These are phyloP conservation scores for Linurgus olivaceus DNA, from an alignment of 2,797 vertebrate species.

Conservation along the genomic window DNA sequence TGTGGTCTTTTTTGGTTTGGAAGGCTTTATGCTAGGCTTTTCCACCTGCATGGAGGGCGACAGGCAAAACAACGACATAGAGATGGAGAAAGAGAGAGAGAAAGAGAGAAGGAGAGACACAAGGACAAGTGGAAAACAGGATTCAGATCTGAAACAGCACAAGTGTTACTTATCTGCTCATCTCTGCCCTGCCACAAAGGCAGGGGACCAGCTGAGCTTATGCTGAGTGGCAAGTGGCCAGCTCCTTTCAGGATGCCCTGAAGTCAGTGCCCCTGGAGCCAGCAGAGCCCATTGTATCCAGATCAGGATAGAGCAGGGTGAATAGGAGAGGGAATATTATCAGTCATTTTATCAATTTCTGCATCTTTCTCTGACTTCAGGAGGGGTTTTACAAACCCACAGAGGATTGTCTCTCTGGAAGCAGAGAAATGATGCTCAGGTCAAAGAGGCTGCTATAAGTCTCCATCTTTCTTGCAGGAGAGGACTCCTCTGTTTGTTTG, in stretches of 20 bases:
- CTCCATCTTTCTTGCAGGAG: not conserved
- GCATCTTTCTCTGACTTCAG: not conserved
- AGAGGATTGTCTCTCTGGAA: not conserved
- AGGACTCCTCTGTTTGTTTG: not conserved
- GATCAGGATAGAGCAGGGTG: not conserved
- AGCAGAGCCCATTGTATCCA: not conserved
- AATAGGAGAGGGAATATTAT: not conserved
- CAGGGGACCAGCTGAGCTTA: not conserved
- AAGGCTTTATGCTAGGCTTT: constrained; percentile 84
- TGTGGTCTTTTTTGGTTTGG: constrained; percentile 92
- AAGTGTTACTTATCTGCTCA: not conserved
- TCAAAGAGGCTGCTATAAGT: not conserved
- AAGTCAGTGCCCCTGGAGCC: not conserved
- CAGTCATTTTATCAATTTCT: not conserved
- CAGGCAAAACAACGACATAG: constrained; percentile 52
- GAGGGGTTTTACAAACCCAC: not conserved
- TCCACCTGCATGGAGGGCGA: constrained; percentile 83
- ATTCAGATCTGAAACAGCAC: constrained; percentile 44
- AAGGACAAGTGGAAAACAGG: constrained; percentile 51
- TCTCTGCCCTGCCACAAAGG: not conserved
- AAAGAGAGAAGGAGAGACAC: not conserved
- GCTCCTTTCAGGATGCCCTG: not conserved
- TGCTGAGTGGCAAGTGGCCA: not conserved
- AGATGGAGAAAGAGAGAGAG: not conserved
- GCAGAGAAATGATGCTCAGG: not conserved